Evolutionary conservation across 2,113 vertebrate species (phyloP).

Genomic region (Entosphenus tridentatus): DNA sequence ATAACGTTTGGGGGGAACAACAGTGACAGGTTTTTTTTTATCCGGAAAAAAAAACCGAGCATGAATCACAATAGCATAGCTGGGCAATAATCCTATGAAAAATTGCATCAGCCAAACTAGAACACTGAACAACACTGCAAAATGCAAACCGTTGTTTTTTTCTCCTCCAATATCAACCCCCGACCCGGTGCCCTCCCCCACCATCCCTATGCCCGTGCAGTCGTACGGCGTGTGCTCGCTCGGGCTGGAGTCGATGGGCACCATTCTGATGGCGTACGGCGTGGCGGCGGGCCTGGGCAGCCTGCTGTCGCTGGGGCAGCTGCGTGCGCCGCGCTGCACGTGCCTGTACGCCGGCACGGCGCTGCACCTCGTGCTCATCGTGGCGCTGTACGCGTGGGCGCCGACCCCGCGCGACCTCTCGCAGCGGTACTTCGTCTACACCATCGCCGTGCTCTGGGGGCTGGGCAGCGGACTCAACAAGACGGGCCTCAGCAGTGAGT

Average conservation of each 20-base stretch:
- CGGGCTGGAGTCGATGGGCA: conserved; percentile 46
- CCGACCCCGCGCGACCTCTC: conserved; percentile 8
- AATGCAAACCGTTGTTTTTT: no score
- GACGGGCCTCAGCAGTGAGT: conserved; percentile 70
- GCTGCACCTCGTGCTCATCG: conserved; percentile 32
- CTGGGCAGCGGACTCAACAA: conserved; percentile 59
- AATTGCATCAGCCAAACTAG: no score
- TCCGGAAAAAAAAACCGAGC: no score
- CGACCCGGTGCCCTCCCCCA: neutral
- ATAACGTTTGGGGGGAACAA: no score
- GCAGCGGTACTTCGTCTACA: conserved; percentile 19
- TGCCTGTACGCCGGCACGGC: conserved; percentile 31
- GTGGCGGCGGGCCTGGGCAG: conserved; percentile 38
- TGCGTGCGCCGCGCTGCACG: conserved; percentile 31
- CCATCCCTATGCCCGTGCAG: conserved; percentile 19
- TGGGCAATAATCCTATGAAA: no score
- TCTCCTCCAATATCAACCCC: no score
- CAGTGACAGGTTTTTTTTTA: no score
- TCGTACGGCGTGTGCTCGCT: conserved; percentile 61
- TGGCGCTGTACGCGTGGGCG: conserved; percentile 45
- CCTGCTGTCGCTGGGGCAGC: conserved; percentile 26
- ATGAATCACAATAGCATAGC: no score
- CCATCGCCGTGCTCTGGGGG: conserved; percentile 44
- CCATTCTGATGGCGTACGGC: conserved; percentile 44
- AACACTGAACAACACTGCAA: no score